Evolutionary conservation across 1,140 invertebrate species (phyloP).

Genomic region (Trichonephila clavipes): DNA sequence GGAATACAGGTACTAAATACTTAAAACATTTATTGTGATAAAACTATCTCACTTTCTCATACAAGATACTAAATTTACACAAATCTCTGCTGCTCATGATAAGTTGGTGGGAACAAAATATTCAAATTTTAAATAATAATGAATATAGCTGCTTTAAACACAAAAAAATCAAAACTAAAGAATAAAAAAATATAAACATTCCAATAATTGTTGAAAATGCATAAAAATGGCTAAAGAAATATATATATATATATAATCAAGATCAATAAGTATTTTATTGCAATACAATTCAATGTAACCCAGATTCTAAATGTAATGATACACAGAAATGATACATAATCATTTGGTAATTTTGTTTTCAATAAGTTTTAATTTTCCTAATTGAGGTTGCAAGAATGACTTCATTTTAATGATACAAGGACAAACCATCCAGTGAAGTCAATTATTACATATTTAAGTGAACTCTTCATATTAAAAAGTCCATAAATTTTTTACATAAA

Average conservation of each 20-base stretch:
- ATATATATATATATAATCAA: neutral
- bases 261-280: neutral
- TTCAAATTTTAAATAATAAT: neutral
- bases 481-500: no score
- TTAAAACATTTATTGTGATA: slow-evolving; percentile 68
- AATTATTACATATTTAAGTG: no score
- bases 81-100: slow-evolving; percentile 37
- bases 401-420: no score
- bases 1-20: slow-evolving; percentile 16
- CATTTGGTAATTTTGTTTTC: no score
- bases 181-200: slow-evolving; percentile 2
- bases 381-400: no score
- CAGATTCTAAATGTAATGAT: no score
- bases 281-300: no score
- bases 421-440: no score
- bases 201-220: neutral
- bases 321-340: no score
- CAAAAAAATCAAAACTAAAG: neutral
- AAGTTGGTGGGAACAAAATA: slow-evolving; percentile 38
- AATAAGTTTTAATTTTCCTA: no score
- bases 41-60: slow-evolving; percentile 56
- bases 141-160: slow-evolving; percentile 23
- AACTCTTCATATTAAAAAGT: no score
- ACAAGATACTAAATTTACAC: slow-evolving; percentile 49
- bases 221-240: neutral